Percentiles rank a stretch among this genome's conserved stretches.
Conservation (phyloP, 2,113 vertebrate genomes). For the Perognathus longimembris region DNA sequence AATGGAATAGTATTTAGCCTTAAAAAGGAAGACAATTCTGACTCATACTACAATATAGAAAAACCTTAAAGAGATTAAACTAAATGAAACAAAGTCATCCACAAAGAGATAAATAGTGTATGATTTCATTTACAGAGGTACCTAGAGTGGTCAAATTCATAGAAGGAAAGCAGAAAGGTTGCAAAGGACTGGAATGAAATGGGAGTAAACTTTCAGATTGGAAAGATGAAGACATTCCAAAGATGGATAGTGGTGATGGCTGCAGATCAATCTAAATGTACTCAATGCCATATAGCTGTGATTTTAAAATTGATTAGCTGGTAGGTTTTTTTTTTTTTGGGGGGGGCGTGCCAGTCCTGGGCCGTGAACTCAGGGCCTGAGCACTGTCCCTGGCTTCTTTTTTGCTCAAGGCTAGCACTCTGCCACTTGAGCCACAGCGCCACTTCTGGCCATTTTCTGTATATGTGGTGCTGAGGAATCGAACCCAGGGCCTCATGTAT, state of each 20-base stretch:
- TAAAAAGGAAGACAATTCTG: not conserved
- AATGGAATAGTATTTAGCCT: no score
- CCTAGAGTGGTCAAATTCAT: conserved; percentile 1
- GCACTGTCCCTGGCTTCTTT: no score
- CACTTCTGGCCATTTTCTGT: no score
- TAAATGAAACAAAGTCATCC: conserved; percentile 7
- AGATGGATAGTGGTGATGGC: not conserved
- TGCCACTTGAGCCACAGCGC: no score
- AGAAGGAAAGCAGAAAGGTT: not conserved
- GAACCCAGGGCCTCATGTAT: no score
- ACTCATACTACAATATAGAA: not conserved
- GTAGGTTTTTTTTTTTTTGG: no score
- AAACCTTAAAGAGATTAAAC: not conserved
- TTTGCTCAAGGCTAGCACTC: no score
- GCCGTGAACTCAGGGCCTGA: no score
- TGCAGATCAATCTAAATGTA: not conserved
- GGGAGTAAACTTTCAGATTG: not conserved
- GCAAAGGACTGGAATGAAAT: not conserved
- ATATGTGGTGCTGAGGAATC: no score
- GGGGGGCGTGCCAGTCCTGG: no score
- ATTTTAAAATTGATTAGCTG: not conserved
- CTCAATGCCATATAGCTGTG: not conserved
- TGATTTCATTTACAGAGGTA: not conserved
- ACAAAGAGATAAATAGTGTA: not conserved
- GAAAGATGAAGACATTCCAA: conserved; percentile 7